Evolutionary conservation across 2,888 invertebrate species (phyloP).

Genomic region (Melanotus villosus): DNA sequence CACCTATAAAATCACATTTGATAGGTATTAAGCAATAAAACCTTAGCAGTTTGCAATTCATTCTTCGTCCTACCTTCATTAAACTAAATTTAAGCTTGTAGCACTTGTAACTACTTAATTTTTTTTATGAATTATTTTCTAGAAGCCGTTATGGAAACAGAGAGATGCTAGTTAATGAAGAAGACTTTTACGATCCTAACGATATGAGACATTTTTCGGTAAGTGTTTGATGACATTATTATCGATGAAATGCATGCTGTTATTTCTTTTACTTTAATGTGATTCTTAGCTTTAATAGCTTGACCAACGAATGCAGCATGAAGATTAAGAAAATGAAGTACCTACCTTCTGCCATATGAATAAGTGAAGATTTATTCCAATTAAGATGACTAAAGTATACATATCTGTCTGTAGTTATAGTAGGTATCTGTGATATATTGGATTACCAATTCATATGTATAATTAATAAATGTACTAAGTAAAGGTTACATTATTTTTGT

Average conservation of each 20-base stretch:
- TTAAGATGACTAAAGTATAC: not conserved
- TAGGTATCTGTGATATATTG: constrained; percentile 11
- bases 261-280: not conserved
- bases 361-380: not conserved
- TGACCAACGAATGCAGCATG: not conserved
- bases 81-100: too few relatives aligned
- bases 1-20: too few relatives aligned
- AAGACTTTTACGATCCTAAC: constrained; percentile 64
- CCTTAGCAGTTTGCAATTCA: too few relatives aligned
- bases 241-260: not conserved
- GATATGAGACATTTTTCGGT: constrained; percentile 69
- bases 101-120: too few relatives aligned
- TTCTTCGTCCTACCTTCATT: too few relatives aligned
- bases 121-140: too few relatives aligned
- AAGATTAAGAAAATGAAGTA: not conserved
- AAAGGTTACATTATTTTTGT: too few relatives aligned
- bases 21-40: too few relatives aligned
- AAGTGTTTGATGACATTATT: constrained; percentile 42
- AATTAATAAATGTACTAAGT: not conserved
- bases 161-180: constrained; percentile 68
- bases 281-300: not conserved
- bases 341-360: not conserved
- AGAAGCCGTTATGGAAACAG: constrained; percentile 65
- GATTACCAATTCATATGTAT: not conserved
- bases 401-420: not conserved